Base-by-base conservation (phyloP, 2,797 vertebrate genomes). In the Rhinella marina region DNA sequence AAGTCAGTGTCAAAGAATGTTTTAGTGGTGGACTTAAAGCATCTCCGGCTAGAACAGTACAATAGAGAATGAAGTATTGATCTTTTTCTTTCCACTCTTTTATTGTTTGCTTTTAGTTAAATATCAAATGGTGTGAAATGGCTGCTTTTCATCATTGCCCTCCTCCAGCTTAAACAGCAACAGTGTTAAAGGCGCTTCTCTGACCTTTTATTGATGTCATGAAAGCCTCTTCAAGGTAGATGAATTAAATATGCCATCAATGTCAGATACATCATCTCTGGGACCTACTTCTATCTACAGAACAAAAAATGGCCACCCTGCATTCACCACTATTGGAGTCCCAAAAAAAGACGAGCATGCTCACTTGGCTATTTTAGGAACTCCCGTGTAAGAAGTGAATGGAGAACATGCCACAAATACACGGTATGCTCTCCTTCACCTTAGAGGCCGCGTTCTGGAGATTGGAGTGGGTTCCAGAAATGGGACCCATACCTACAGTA, bases 1-100 rank as follows among this genome's bases (percentile, higher is more conserved):
- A 75, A 50, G 41, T 41, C 48, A 76, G 72, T 76, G 73, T 76
- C 73, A 76, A 76, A 52, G 23, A 76, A 76, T 76, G 73, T 76
- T 76, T 76, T 76, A 76, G 73, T 76, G 73, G 48, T 25, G 7
- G 73, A 76, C 73, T 52, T 76, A 76, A 76, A 76, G 73, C 73
- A 76, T 52, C 21, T n/a, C 48, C 14, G 73, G 14, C 73, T n/a
- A 14, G 21, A 76, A 76, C 21, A 76, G 73, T 76, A 48, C 48
- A 76, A 76, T 76, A 76, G 73, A 76, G 73, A 76, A 76, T 76
- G 73, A 76, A 76, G 48, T 76, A 76, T 76, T 76, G 48, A 76
- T 76, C 73, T 76, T 76, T 76, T 52, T 25, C 73, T 52, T 76
- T 76, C 73, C 1, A 76, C 41, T n/a, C 41, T 76, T 76, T 76